Evolutionary conservation across 2,888 invertebrate species (phyloP).

Genomic region (Doris montereyensis): DNA sequence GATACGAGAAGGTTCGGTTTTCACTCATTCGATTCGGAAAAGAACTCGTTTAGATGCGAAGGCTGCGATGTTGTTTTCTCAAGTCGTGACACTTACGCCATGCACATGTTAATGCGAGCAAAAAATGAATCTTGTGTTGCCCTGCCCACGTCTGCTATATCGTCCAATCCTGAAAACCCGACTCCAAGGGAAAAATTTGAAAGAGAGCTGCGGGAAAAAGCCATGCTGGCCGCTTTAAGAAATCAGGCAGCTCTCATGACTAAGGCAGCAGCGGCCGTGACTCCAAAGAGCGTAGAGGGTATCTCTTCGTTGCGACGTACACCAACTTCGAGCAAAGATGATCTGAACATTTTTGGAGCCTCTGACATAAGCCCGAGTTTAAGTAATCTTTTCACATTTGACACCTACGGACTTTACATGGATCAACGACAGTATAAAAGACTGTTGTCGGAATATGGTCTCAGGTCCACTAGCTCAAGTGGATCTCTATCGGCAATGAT

Average conservation of each 20-base stretch:
- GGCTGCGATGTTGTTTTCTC: conserved; percentile 69
- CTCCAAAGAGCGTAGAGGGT: not conserved
- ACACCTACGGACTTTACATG: conserved; percentile 34
- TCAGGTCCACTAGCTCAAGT: not conserved
- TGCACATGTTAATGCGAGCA: conserved; percentile 73
- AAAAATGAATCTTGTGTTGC: conserved; percentile 65
- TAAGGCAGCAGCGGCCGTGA: conserved; percentile 25
- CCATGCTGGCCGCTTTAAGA: conserved; percentile 31
- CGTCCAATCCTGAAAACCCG: conserved; percentile 36
- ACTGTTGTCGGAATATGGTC: conserved; percentile 26
- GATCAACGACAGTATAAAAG: conserved; percentile 36
- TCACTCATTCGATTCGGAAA: conserved; percentile 29
- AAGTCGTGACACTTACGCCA: conserved; percentile 71
- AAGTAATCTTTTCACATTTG: conserved; percentile 30
- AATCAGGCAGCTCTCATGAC: conserved; percentile 28
- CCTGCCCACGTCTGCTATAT: conserved; percentile 28
- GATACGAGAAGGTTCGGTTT: conserved; percentile 35
- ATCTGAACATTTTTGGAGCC: not conserved
- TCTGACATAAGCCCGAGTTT: conserved; percentile 7
- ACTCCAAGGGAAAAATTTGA: conserved; percentile 37
- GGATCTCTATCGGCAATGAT: conserved; percentile 24
- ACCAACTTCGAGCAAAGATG: not conserved
- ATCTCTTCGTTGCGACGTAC: not conserved
- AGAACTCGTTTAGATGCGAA: conserved; percentile 64
- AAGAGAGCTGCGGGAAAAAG: conserved; percentile 34